A percentile compares a stretch with the other conserved stretches of the same genome.
phyloP scores from a whole-genome alignment of 2,888 invertebrate genomes.

The Caenorhabditis imperialis region DNA sequence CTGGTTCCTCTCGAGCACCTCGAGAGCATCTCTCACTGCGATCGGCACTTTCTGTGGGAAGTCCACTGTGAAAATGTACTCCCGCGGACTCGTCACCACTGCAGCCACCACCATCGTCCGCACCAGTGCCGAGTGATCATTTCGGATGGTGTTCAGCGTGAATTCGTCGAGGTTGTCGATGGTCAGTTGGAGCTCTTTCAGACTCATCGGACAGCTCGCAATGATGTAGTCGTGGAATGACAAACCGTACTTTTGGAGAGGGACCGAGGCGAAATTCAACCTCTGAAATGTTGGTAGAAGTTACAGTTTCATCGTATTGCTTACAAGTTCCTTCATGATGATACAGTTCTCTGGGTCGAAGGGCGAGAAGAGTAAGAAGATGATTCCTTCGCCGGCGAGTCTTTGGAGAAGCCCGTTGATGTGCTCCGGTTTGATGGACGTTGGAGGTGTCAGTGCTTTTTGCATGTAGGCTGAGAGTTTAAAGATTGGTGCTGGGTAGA shows the following conservation, averaged over 20 bases:
- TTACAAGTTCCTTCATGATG: not conserved
- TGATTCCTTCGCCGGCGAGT: not conserved
- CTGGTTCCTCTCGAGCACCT: too few species aligned
- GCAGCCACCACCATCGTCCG: too few species aligned
- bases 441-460: not conserved
- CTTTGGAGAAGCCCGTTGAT: not conserved
- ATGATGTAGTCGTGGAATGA: constrained; percentile 3
- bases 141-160: too few species aligned
- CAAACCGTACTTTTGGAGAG: not conserved
- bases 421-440: not conserved
- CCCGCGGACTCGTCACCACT: too few species aligned
- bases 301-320: not conserved
- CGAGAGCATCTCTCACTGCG: too few species aligned
- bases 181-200: not conserved
- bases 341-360: too few species aligned
- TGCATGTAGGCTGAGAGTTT: not conserved
- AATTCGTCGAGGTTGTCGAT: too few species aligned
- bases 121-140: too few species aligned
- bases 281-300: constrained; percentile 1
- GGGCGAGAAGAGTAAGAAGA: too few species aligned
- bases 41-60: too few species aligned
- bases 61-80: too few species aligned
- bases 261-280: not conserved
- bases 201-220: constrained; percentile 1
- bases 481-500: constrained; percentile 16